Conservation (phyloP, 2,113 vertebrate genomes). For the Epinephelus cyanopodus region DNA sequence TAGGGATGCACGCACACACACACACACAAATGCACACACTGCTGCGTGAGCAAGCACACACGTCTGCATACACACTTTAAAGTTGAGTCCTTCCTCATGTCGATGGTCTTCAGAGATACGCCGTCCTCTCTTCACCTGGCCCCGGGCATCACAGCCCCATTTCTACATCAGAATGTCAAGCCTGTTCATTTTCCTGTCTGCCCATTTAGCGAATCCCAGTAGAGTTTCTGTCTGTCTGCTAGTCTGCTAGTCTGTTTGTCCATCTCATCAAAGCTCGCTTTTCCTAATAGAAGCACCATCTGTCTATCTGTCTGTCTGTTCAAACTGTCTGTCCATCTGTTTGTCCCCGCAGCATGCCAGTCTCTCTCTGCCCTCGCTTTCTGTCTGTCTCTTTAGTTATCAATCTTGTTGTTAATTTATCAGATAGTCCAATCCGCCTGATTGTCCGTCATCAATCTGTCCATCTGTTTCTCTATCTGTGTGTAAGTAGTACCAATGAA, state of each 20-base stretch:
- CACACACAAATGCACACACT: not conserved
- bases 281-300: slow-evolving; percentile 72
- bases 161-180: slow-evolving; percentile 71
- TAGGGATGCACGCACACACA: slow-evolving; percentile 25
- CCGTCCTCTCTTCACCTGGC: slow-evolving; percentile 67
- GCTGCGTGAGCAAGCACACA: slow-evolving; percentile 27
- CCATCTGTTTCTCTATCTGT: slow-evolving; percentile 35
- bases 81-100: slow-evolving; percentile 65
- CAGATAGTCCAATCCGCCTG: slow-evolving; percentile 29
- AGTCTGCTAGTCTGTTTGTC: slow-evolving; percentile 63
- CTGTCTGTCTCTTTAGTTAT: slow-evolving; percentile 40
- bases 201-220: slow-evolving; percentile 69
- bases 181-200: slow-evolving; percentile 54
- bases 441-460: slow-evolving; percentile 41
- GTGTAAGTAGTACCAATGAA: not conserved
- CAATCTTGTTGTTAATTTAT: slow-evolving; percentile 55
- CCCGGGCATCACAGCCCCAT: slow-evolving; percentile 52
- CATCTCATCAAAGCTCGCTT: slow-evolving; percentile 60
- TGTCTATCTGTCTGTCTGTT: slow-evolving; percentile 63
- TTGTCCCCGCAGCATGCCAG: slow-evolving; percentile 40
- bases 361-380: slow-evolving; percentile 33
- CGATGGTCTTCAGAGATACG: slow-evolving; percentile 70
- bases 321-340: slow-evolving; percentile 72
- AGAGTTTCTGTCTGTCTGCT: slow-evolving; percentile 60
- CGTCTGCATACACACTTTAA: slow-evolving; percentile 62